Base-by-base conservation (phyloP, 2,888 invertebrate genomes). In the Eupsilia transversa region DNA sequence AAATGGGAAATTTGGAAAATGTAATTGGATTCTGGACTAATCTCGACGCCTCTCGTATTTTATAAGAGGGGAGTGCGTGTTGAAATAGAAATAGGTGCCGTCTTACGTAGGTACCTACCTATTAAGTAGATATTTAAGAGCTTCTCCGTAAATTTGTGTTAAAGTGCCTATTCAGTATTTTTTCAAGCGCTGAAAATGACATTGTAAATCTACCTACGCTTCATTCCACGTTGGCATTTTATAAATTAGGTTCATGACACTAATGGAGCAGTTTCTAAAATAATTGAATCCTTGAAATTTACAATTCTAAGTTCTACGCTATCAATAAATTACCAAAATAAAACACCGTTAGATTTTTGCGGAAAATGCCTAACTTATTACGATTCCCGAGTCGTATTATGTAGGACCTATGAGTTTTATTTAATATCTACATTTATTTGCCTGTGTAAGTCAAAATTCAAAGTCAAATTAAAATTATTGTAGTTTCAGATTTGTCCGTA, bases 1-100 rank as follows among this genome's bases (percentile, higher is more conserved):
- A 95, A 95, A 94, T 94, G 93, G 92, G 93, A 95, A 94, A 94
- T 95, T 95, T 94, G 88, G 94, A 94, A 96, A 95, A 95, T 94
- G 94, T 95, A 96, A 96, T 96, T 96, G 96, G 95, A 96, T 96
- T 96, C 93, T 90, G 90, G 91, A 94, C 93, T 94, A 94, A 95
- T 95, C 95, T 94, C 93, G 86, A 93, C 95, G 94, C 94, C 94
- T 94, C 92, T 89, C 89, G 90, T 90, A 88, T 92, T 90, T 92
- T 90, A 88, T 88, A 90, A 91, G 90, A 84, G 92, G 92, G 90
- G 91, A 91, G 90, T 92, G 92, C 92, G 94, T 93, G 93, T 93
- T 93, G 89, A 89, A 91, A 92, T 91, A 90, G 90, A 94, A 93
- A 90, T 85, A 86, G 67, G 76, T 85, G 87, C 63, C 41, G 46